Base-by-base conservation (phyloP, 2,113 vertebrate genomes). In the Ivindomyrus marchei region DNA sequence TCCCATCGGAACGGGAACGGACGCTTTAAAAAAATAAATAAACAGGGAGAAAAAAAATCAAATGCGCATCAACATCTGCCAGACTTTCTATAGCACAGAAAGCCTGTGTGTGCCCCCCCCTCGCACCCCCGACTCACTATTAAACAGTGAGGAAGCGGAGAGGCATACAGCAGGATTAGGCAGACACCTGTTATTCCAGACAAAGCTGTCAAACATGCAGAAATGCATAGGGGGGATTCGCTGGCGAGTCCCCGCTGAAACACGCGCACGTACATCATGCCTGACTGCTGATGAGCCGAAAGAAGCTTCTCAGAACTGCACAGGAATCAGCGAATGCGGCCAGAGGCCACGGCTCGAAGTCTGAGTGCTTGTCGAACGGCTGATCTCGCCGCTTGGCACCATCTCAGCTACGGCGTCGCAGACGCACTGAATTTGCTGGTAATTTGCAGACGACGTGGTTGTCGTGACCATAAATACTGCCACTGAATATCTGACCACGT, bases 171-270 rank as follows among this genome's bases (percentile, higher is more conserved):
- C 90, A 47, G 58, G 90, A 92, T 91, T 89, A 88, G 92, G 74
- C 7, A 91, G 91, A 92, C 91, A 92, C 91, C 91, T 92, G 91
- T 91, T 92, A 91, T 91, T 58, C 88, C 89, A 92, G 90, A 91
- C 90, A 90, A 88, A 90, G 90, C 91, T 91, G 90, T 92, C 90
- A 90, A 90, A 90, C 89, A 45, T 39, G 19, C 85, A 49, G 86
- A 77, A 90, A 62, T 47, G 83, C 66, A 39, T 46, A 31, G 49
- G 86, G 86, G 87, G 90, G 36, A 77, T 90, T 49, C 9, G 24
- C 39, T 31, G 17, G 36, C 31, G 74, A 84, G 88, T 70, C 47
- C 85, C 39, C 36, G 80, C n/a, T 45, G 86, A 88, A 89, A 58
- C 36, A 90, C 36, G 74, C 85, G 52, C 87, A 89, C 90, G 36